Percentiles rank a stretch among this genome's conserved stretches.
Conservation (phyloP, 2,113 vertebrate species). For the Ursus arctos region DNA sequence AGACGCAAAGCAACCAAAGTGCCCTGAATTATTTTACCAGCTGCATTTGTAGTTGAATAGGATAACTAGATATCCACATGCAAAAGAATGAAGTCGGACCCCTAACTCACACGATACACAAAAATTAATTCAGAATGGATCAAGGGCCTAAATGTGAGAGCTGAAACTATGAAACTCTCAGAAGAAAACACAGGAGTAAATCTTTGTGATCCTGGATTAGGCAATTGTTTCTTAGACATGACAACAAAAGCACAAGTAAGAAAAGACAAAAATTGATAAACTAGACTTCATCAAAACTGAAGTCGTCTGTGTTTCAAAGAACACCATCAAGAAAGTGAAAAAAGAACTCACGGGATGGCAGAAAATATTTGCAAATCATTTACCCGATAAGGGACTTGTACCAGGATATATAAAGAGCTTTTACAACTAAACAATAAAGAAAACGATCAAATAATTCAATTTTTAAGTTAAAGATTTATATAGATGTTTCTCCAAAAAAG, state of each 20-base stretch:
- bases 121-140: slow-evolving; percentile 17
- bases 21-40: not conserved
- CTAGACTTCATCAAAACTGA: not conserved
- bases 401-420: not conserved
- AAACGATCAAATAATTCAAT: not conserved
- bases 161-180: not conserved
- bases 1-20: not conserved
- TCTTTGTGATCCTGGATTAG: not conserved
- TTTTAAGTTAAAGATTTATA: slow-evolving; percentile 27
- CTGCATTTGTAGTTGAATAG: not conserved
- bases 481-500: slow-evolving; percentile 15
- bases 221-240: not conserved
- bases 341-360: not conserved
- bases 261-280: not conserved
- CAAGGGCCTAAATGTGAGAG: not conserved
- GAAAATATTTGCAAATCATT: slow-evolving; percentile 23
- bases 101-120: not conserved
- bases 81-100: not conserved
- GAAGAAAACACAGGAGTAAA: not conserved
- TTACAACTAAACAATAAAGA: not conserved
- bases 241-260: not conserved
- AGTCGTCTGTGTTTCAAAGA: slow-evolving; percentile 32
- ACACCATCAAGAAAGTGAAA: slow-evolving; percentile 7
- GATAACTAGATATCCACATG: not conserved
- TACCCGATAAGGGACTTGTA: not conserved